Conservation (phyloP, 2,797 vertebrate genomes). For the Microctenopoma stevenorrisi region DNA sequence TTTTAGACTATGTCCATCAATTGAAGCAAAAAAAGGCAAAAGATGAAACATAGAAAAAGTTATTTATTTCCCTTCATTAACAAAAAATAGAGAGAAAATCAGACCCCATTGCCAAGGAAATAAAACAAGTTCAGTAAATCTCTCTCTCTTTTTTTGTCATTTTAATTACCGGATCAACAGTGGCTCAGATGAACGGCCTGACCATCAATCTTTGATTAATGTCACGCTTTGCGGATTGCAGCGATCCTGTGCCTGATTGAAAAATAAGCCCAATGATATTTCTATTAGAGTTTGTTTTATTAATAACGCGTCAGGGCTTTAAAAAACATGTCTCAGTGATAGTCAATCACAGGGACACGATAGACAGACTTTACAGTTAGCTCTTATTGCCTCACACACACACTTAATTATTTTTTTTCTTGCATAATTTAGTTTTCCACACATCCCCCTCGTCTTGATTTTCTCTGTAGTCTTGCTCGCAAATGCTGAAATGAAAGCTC, state of each 20-base stretch:
- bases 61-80: slow-evolving; percentile 67
- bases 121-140: slow-evolving; percentile 82
- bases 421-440: slow-evolving; percentile 52
- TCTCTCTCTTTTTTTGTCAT: slow-evolving; percentile 83
- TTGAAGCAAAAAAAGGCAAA: slow-evolving; percentile 26
- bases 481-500: slow-evolving; percentile 35
- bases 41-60: slow-evolving; percentile 30
- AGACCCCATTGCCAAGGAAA: slow-evolving; percentile 73
- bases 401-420: slow-evolving; percentile 67
- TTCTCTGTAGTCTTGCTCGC: slow-evolving; percentile 23
- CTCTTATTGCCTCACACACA: slow-evolving; percentile 51
- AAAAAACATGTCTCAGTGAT: slow-evolving; percentile 80
- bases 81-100: slow-evolving; percentile 65
- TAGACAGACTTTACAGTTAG: slow-evolving; percentile 76
- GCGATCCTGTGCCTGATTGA: slow-evolving; percentile 84
- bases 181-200: slow-evolving; percentile 80
- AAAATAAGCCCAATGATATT: slow-evolving; percentile 89
- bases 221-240: slow-evolving; percentile 85
- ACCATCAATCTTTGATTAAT: slow-evolving; percentile 89
- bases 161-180: slow-evolving; percentile 87
- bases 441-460: slow-evolving; percentile 6
- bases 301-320: slow-evolving; percentile 86
- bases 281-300: slow-evolving; percentile 89
- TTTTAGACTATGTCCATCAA: slow-evolving; percentile 72
- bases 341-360: slow-evolving; percentile 80